These are phyloP conservation scores for Popillia japonica DNA, from an alignment of 1,140 invertebrate species.

Conservation along the genomic window DNA sequence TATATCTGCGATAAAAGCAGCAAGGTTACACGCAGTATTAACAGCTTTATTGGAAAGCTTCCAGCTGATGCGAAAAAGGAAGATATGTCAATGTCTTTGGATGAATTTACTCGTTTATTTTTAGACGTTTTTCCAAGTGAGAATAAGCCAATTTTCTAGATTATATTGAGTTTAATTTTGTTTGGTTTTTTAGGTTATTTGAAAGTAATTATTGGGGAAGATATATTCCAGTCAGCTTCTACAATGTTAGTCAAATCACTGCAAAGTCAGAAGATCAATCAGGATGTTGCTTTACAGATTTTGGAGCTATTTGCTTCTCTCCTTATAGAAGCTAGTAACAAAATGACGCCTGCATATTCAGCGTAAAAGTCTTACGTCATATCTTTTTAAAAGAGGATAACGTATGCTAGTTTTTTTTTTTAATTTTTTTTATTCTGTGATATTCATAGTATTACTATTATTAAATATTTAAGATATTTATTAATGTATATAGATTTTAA, in stretches of 20 bases:
- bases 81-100: slow-evolving; percentile 4
- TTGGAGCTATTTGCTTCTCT: slow-evolving; percentile 51
- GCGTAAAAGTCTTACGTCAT: background rate
- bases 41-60: slow-evolving; percentile 40
- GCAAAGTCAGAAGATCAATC: slow-evolving; percentile 56
- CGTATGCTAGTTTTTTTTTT: no score
- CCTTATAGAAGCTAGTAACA: slow-evolving; percentile 36
- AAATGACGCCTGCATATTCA: slow-evolving; percentile 40
- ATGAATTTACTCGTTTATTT: slow-evolving; percentile 34
- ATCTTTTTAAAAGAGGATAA: no score
- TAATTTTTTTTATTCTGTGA: no score
- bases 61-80: slow-evolving; percentile 35
- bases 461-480: no score
- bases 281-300: slow-evolving; percentile 56
- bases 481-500: no score
- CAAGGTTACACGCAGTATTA: slow-evolving; percentile 35
- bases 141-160: background rate
- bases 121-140: slow-evolving; percentile 39
- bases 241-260: slow-evolving; percentile 52
- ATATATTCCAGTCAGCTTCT: slow-evolving; percentile 46
- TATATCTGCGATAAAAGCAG: slow-evolving; percentile 40
- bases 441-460: no score
- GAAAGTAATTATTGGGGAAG: slow-evolving; percentile 49
- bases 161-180: background rate
- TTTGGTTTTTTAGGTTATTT: background rate